Conservation (phyloP, 2,113 vertebrate species). For the Esox niger region DNA sequence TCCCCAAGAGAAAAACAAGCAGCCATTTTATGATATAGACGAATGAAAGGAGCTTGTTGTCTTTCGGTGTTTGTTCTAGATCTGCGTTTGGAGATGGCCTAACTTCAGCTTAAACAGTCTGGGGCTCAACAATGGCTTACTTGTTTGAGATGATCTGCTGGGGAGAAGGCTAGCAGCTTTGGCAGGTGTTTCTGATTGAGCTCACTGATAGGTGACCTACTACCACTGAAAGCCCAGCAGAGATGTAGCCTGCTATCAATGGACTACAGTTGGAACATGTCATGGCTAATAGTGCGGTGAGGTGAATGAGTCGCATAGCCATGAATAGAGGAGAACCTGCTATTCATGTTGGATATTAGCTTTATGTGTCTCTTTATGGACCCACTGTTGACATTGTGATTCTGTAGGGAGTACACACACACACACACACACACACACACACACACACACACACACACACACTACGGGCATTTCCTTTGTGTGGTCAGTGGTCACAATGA, state of each 20-base stretch:
- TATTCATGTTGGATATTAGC: too few species aligned
- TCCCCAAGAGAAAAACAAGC: background rate
- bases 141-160: background rate
- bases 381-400: background rate
- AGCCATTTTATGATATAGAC: background rate
- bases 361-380: background rate
- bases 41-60: background rate
- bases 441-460: background rate
- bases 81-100: background rate
- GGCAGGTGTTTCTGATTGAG: conserved; percentile 8
- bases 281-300: background rate
- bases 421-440: background rate
- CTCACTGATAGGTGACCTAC: conserved; percentile 10
- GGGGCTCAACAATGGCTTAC: conserved; percentile 4
- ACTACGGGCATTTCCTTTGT: conserved; percentile 2
- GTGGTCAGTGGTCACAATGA: background rate
- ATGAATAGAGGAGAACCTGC: too few species aligned
- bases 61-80: conserved; percentile 1
- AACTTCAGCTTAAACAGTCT: conserved; percentile 6
- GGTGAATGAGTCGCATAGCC: background rate
- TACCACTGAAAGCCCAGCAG: background rate
- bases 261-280: background rate
- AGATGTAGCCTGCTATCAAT: background rate
- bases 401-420: background rate
- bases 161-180: background rate